These are phyloP conservation scores for Cyphomyrus plagiostoma DNA, from an alignment of 2,113 vertebrate genomes.

Conservation along the genomic window DNA sequence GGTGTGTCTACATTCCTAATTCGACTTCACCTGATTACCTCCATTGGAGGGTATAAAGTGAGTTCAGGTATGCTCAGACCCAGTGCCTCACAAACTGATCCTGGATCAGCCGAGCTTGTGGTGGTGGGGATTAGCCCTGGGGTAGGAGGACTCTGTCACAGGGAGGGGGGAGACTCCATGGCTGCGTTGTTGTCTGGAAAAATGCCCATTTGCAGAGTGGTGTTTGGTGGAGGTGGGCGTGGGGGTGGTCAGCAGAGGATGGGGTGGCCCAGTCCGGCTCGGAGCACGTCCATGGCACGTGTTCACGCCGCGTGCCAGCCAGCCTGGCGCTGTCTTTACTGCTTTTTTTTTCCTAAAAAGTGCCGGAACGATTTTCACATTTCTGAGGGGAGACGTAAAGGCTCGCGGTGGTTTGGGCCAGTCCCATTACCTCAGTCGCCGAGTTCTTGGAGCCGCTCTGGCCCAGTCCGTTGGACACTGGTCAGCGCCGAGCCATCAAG, in stretches of 20 bases:
- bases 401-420: not conserved
- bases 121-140: not conserved
- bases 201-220: not conserved
- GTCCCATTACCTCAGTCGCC: not conserved
- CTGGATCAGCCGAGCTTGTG: not conserved
- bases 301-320: not conserved
- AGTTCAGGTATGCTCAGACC: not conserved
- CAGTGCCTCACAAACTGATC: not conserved
- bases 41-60: not conserved
- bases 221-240: not conserved
- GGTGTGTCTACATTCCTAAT: not conserved
- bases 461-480: not conserved
- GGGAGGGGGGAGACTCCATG: not conserved
- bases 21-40: not conserved
- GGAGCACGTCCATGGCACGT: not conserved
- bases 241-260: not conserved
- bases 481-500: not conserved
- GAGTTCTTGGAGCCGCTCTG: not conserved
- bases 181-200: not conserved
- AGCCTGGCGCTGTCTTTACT: not conserved
- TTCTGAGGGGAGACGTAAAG: not conserved
- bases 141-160: not conserved
- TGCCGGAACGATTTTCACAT: not conserved
- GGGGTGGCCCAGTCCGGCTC: not conserved
- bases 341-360: not conserved